Base-by-base conservation (phyloP, 1,140 invertebrate genomes). In the Apis cerana region DNA sequence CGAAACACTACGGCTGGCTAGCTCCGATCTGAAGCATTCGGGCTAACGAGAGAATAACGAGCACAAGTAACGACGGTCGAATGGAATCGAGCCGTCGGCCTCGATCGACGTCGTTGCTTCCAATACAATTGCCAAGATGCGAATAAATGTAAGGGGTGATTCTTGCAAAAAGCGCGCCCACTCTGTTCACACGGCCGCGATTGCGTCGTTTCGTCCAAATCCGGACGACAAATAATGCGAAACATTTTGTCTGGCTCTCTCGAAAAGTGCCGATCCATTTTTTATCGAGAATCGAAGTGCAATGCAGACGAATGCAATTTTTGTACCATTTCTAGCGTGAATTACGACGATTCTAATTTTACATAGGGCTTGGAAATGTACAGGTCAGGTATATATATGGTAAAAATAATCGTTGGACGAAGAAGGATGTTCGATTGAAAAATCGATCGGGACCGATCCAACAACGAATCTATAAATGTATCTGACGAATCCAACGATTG, bases 41-140 rank as follows among this genome's bases (percentile, higher is more conserved):
- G 54, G 59, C 86, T 89, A 89, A 89, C 88, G 88, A 89, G 84
- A 89, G 84, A 88, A 89, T 89, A 89, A 89, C 86, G 84, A 89
- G 86, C 88, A 70, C 59, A 48, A 54, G 68, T 27, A 82, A 88
- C 86, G 76, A 80, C 50, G 83, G 23, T 33, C 79, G 80, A 71
- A 69, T 64, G 68, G 72, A 75, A 87, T 80, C 74, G 52, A 15
- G 33, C 33, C 43, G 54, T n/a, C 56, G 81, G 67, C 21, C 52
- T 23, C 50, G 33, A 61, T 69, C 70, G 75, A 82, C 68, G 70
- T 75, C 78, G 50, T 59, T 58, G 59, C 68, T n/a, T 62, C 77
- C 75, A 75, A 89, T 75, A 85, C 84, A 84, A 82, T 84, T 82
- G 85, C 81, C 52, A 89, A 83, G 87, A 84, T 58, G 48, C 72